phyloP scores from a whole-genome alignment of 2,113 vertebrate genomes.

The Triplophysa tibetana region DNA sequence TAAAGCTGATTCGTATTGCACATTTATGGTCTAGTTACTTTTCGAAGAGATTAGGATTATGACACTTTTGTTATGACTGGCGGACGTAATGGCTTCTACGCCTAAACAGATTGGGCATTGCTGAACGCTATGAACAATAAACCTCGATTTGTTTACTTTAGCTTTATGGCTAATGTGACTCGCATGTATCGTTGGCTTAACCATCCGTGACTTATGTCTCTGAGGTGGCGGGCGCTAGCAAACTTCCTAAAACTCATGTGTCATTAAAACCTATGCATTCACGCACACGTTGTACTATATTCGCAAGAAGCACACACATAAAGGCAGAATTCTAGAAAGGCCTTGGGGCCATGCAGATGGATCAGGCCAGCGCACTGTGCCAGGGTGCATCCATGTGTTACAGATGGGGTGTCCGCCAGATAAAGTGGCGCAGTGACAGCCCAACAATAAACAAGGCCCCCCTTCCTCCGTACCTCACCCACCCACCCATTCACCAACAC shows the following conservation, averaged over 20 bases:
- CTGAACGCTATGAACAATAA: constrained; percentile 65
- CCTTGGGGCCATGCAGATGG: constrained; percentile 56
- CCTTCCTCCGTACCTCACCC: background rate
- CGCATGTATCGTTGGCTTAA: constrained; percentile 68
- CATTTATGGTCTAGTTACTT: background rate
- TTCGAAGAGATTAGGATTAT: constrained; percentile 12
- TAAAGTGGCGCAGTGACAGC: constrained; percentile 58
- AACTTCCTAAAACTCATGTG: background rate
- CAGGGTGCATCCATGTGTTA: constrained; percentile 65
- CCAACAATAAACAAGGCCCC: constrained; percentile 58
- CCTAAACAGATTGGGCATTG: constrained; percentile 56
- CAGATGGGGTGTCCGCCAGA: constrained; percentile 60
- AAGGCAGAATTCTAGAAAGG: constrained; percentile 29
- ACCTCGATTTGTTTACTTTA: constrained; percentile 71
- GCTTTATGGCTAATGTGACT: constrained; percentile 66
- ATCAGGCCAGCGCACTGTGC: constrained; percentile 52
- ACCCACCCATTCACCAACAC: background rate
- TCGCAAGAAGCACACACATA: background rate
- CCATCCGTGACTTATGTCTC: constrained; percentile 55
- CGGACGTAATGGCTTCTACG: background rate
- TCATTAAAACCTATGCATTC: constrained; percentile 23
- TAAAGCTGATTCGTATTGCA: background rate
- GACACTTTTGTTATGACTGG: constrained; percentile 15
- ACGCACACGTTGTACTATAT: background rate
- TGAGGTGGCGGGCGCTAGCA: background rate